phyloP scores from a whole-genome alignment of 2,888 invertebrate species.

The Odontomyia ornata region DNA sequence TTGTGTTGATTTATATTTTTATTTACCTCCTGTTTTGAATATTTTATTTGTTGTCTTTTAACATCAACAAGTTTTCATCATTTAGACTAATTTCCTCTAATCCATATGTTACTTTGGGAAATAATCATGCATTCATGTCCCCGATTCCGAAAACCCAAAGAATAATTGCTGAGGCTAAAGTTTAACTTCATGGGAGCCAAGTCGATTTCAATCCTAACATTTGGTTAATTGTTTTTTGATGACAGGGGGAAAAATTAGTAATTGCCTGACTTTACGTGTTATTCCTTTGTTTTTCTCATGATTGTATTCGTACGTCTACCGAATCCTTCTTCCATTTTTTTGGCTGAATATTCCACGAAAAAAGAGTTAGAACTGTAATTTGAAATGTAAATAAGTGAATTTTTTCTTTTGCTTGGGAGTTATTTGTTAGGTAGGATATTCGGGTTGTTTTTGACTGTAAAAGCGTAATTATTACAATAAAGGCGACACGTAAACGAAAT shows the following conservation, averaged over 20 bases:
- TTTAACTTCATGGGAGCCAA: background rate
- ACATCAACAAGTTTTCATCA: no score
- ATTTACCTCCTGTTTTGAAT: background rate
- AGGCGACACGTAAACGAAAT: constrained; percentile 20
- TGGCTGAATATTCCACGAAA: background rate
- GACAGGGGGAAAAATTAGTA: constrained; percentile 38
- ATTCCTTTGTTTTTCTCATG: background rate
- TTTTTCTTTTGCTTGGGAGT: background rate
- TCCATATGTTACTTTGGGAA: no score
- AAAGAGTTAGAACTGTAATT: constrained; percentile 11
- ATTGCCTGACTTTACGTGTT: constrained; percentile 27
- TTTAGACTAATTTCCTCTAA: no score
- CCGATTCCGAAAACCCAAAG: background rate
- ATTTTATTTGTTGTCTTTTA: background rate
- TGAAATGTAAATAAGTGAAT: constrained; percentile 17
- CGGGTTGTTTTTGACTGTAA: constrained; percentile 22
- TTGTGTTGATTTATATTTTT: no score
- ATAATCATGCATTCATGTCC: background rate
- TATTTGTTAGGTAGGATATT: background rate
- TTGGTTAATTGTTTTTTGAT: constrained; percentile 42
- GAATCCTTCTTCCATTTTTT: background rate
- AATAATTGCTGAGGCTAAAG: background rate
- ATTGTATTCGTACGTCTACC: background rate
- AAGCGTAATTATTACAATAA: constrained; percentile 30
- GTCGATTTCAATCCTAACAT: constrained; percentile 14